Evolutionary conservation across 2,888 invertebrate genomes (phyloP), one percentile per base, ranked within the genome.

Genomic region (Schrankia costaestrigalis): DNA sequence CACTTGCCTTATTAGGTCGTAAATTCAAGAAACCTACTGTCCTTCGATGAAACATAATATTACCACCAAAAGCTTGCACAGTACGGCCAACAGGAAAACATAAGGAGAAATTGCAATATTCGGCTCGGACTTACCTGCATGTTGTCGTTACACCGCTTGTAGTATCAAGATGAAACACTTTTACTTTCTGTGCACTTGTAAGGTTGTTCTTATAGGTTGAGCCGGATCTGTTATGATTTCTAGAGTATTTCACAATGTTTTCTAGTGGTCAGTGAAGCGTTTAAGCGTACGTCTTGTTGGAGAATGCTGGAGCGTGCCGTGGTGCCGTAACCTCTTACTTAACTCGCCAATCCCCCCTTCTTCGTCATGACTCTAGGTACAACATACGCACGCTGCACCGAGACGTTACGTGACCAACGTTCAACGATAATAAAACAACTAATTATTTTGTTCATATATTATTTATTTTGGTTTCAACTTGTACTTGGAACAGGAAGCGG

Each of bases 301-400:
- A 64, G 83, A 84, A 72, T 84, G 85, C 67, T 74, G 65, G 58
- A 53, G 52, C 63, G 44, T 41, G 50, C 53, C 27, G 36, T 57
- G 56, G 71, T 84, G 81, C 76, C 69, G 79, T 84, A 86, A 87
- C 82, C 73, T 78, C 84, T 86, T 86, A 86, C 85, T 81, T 80
- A 86, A 86, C 78, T 62, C 52, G 31, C 35, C 60, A 59, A 68
- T 63, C 75, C 74, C 71, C 66, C 31, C 68, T 65, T 9, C 54
- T 63, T 55, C 36, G 36, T 45, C 42, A 48, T 32, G 39, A 41
- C 36, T 34, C 46, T 45, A 35, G n/a, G n/a, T n/a, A n/a, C n/a
- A n/a, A n/a, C n/a, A n/a, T 38, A 37, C 35, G 46, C 31, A 39
- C 37, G 31, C 35, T 48, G 53, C 43, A 53, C 48, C 18, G 52